Evolutionary conservation across 2,797 vertebrate genomes (phyloP), one percentile per base, ranked within the genome.

Genomic region (Pseudochaenichthys georgianus): DNA sequence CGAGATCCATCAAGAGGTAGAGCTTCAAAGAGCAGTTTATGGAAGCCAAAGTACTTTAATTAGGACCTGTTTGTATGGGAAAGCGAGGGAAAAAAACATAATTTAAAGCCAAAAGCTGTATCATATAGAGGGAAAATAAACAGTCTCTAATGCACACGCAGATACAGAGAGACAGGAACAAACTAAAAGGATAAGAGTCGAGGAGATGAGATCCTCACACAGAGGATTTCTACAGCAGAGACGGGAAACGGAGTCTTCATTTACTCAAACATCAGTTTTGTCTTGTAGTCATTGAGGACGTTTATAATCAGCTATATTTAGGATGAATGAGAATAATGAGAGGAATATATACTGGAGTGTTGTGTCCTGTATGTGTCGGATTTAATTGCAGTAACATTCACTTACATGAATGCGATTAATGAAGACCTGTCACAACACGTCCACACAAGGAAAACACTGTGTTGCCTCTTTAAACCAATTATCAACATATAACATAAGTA

Each of bases 31-130:
- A 84, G 86, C 85, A 90, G 90, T 90, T 92, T 93, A 93, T 91
- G 84, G 92, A 91, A 90, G 92, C 91, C 91, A 93, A 92, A 94
- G 87, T 83, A 78, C 93, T 93, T 93, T 95, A 95, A 95, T 95
- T 95, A 94, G 93, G 92, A 91, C 81, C 91, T 91, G 91, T 94
- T 95, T 95, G 93, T 93, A 89, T 50, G 77, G 89, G 77, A 85
- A 87, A 80, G 75, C 53, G 46, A 60, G 76, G 82, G 74, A 73
- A 87, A 89, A 89, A 87, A 85, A 28, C 88, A 85, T 85, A 74
- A 89, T 92, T 87, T 86, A 85, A 90, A 86, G 85, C 88, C 86
- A 82, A 86, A 89, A 87, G 81, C 85, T 82, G 78, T 70, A 84
- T 73, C 86, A 87, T 75, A 82, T 72, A 64, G 48, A 72, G 72